phyloP scores from a whole-genome alignment of 2,113 vertebrate genomes.

The Lynx canadensis region DNA sequence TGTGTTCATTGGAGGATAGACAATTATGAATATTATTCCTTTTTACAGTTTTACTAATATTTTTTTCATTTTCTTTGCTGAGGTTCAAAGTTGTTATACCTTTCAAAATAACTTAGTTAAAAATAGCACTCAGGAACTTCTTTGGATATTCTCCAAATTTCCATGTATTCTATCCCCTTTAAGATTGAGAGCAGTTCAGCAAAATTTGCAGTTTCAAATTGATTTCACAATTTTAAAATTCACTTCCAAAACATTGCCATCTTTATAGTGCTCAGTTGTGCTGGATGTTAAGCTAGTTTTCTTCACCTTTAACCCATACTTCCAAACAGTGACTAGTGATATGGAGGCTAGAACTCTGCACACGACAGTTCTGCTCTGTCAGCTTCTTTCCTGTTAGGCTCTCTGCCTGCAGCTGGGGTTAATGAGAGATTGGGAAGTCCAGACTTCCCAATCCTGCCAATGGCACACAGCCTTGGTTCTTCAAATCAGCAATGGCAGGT shows the following conservation, averaged over 20 bases:
- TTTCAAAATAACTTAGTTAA: background rate
- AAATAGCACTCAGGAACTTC: background rate
- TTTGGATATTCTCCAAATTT: background rate
- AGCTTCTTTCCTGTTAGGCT: background rate
- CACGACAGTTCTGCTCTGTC: background rate
- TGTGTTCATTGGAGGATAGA: background rate
- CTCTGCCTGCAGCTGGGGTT: background rate
- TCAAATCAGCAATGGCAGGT: background rate
- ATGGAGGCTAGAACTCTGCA: background rate
- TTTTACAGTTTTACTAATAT: background rate
- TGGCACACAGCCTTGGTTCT: background rate
- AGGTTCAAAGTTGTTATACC: background rate
- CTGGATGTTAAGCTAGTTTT: background rate
- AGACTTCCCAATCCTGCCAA: background rate
- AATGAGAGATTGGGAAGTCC: background rate
- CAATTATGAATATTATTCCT: background rate
- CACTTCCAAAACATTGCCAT: background rate
- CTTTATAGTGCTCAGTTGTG: background rate
- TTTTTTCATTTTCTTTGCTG: background rate
- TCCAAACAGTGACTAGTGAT: background rate
- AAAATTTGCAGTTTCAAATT: background rate
- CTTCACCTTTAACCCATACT: background rate
- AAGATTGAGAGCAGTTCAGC: background rate
- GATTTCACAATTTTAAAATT: background rate
- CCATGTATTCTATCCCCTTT: background rate